Conservation (phyloP, 1,140 invertebrate genomes). For the Ectropis grisescens region DNA sequence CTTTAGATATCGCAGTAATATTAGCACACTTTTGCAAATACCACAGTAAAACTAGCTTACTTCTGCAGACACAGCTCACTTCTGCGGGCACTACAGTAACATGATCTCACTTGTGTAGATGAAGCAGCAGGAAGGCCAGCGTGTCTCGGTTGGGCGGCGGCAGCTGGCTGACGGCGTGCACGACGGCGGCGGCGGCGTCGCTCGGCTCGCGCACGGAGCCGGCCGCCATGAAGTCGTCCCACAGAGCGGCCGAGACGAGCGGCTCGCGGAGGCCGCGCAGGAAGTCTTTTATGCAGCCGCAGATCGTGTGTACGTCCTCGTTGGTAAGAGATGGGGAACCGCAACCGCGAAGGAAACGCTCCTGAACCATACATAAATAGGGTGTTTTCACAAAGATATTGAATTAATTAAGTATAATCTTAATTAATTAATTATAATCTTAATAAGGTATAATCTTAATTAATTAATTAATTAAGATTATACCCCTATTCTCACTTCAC, state of each 20-base stretch:
- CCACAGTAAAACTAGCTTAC: no score
- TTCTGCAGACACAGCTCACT: no score
- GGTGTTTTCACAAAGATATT: conserved; percentile 1
- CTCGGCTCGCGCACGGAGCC: conserved; percentile 59
- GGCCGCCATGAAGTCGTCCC: conserved; percentile 72
- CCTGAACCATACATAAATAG: conserved; percentile 18
- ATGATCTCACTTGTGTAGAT: no score
- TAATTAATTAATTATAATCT: no score
- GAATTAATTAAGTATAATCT: no score
- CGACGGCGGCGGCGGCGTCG: conserved; percentile 64
- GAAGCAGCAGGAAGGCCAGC: conserved; percentile 84
- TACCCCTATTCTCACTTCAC: no score
- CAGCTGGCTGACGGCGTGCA: conserved; percentile 79
- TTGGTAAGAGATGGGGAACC: conserved; percentile 45
- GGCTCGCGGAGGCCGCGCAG: conserved; percentile 86
- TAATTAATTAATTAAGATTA: no score
- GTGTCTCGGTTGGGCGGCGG: conserved; percentile 89
- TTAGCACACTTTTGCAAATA: no score
- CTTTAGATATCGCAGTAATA: no score
- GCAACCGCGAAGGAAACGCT: conserved; percentile 59
- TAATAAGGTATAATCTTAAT: no score
- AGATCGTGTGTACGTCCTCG: conserved; percentile 58
- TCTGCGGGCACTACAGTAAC: no score
- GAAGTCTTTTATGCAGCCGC: conserved; percentile 82
- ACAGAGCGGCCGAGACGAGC: conserved; percentile 80